A percentile compares a stretch with the other conserved stretches of the same genome.
Evolutionary conservation across 2,113 vertebrate species (phyloP).

Genomic region (cat (Felis catus)): F.catus_Fca126_mat1.0 CM031413.1:129995001-129995500

Average conservation of each 20-base stretch:
- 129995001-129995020: not conserved
- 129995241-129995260: not conserved
- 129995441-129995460: not conserved
- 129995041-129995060: not conserved
- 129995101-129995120: not conserved
- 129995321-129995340: not conserved
- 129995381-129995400: not conserved
- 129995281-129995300: not conserved
- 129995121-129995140: not conserved
- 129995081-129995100: not conserved
- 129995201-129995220: not conserved
- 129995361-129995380: no score
- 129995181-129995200: not conserved
- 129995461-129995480: not conserved
- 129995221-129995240: not conserved
- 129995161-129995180: not conserved
- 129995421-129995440: not conserved
- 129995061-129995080: not conserved
- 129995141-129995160: not conserved
- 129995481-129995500: not conserved
- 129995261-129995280: not conserved
- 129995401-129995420: not conserved
- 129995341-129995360: not conserved
- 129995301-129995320: not conserved
- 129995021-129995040: not conserved